Conservation (phyloP, 2,888 invertebrate genomes). For the Phytoseiulus persimilis region DNA sequence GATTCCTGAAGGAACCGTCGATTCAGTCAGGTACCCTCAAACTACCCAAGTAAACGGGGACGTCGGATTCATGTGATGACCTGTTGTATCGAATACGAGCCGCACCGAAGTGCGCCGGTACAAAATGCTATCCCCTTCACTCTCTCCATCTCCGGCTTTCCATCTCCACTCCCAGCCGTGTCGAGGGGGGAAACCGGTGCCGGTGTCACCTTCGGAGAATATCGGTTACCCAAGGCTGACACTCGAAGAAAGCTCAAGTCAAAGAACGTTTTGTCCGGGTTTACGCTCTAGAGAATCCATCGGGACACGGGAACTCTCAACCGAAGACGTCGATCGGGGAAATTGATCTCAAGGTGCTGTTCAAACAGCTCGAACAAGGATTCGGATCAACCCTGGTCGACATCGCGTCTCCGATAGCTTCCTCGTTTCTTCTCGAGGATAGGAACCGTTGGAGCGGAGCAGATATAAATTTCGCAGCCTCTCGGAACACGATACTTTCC, state of each 20-base stretch:
- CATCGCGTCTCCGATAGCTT: background rate
- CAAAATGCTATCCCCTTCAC: too few species aligned
- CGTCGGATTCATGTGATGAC: too few species aligned
- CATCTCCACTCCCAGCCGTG: too few species aligned
- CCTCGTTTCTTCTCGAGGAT: background rate
- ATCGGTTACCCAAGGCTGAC: background rate
- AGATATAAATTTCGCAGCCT: background rate
- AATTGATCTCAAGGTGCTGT: conserved; percentile 5
- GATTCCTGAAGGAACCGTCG: background rate
- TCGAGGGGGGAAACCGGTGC: too few species aligned
- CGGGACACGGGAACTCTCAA: background rate
- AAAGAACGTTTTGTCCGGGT: background rate
- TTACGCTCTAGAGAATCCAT: background rate
- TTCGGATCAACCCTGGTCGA: background rate
- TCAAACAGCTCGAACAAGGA: background rate
- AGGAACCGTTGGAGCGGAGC: background rate
- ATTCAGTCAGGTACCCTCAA: background rate
- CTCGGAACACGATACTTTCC: background rate
- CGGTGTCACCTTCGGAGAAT: background rate
- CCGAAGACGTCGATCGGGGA: background rate
- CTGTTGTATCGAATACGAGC: too few species aligned
- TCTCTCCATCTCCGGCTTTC: too few species aligned
- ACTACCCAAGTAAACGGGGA: background rate
- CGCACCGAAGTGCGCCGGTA: too few species aligned
- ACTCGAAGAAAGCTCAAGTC: background rate